A percentile compares a stretch with the other conserved stretches of the same genome.
Conservation (phyloP, 2,888 invertebrate species). For the Drosophila multiciliata region DNA sequence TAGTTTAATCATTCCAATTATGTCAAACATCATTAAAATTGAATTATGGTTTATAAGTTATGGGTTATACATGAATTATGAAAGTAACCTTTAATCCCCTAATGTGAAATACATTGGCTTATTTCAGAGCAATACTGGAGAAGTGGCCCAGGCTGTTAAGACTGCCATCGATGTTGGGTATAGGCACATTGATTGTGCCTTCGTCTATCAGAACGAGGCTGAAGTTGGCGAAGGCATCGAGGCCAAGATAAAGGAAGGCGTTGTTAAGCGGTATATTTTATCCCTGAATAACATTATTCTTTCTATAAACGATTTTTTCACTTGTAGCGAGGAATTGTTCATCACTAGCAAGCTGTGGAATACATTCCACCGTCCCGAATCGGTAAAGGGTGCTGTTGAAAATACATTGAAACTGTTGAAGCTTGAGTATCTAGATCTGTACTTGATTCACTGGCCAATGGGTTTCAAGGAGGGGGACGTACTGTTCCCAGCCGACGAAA, state of each 20-base stretch:
- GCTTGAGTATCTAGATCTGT: conserved; percentile 93
- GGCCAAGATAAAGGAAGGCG: conserved; percentile 88
- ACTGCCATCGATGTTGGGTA: conserved; percentile 92
- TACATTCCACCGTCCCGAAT: conserved; percentile 92
- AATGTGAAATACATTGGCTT: conserved; percentile 6
- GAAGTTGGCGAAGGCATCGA: conserved; percentile 90
- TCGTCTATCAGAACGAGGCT: conserved; percentile 90
- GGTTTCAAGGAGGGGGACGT: conserved; percentile 91
- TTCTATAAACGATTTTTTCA: background rate
- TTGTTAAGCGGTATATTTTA: conserved; percentile 87
- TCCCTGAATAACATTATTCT: no score
- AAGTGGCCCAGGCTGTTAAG: conserved; percentile 89
- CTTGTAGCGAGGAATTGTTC: conserved; percentile 87
- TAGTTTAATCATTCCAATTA: background rate
- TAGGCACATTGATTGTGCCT: conserved; percentile 91
- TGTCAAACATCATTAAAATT: background rate
- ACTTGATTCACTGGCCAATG: conserved; percentile 96
- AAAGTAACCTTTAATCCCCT: background rate
- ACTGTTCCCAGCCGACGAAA: conserved; percentile 87
- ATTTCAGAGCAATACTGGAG: conserved; percentile 87
- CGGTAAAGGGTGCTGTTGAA: conserved; percentile 89
- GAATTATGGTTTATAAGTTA: background rate
- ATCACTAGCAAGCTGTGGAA: conserved; percentile 95
- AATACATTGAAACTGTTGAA: conserved; percentile 89
- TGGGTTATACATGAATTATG: conserved; percentile 2